Base-by-base conservation (phyloP, 1,140 invertebrate genomes). In the Zophobas morio region DNA sequence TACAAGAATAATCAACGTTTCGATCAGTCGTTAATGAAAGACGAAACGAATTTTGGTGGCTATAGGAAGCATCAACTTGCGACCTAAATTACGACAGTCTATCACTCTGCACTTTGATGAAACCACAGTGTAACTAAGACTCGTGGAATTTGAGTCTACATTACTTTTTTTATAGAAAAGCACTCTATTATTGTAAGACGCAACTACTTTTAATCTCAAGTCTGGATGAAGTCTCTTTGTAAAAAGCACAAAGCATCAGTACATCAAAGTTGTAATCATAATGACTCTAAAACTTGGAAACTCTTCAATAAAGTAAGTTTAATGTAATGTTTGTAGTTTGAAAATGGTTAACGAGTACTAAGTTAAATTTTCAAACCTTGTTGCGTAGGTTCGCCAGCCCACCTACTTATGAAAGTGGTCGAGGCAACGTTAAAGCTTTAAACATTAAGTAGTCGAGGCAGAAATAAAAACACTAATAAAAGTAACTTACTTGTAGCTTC, bases 401-500 rank as follows among this genome's bases (percentile, higher is more conserved):
- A 63, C 57, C 57, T n/a, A 63, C 42, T 8, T 46, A 46, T 51
- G 4, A 34, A 8, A 35, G 54, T 57, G 54, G 20, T 57, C 54
- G 54, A 57, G 54, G 3, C 34, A 35, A 57, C 34, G 54, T 33
- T 35, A 57, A 57, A 35, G 32, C 54, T 57, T 8, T 57, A 35
- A 57, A 33, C 3, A 34, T 35, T 57, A 57, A 20, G 8, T 57
- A 57, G 35, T 57, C 4, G 33, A 35, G 20, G 33, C 54, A 34
- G 32, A 57, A 57, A 57, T 57, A 57, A 57, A 57, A 57, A 4
- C 33, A 20, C 42, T 20, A 60, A 66, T 40, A 3, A 40, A 40
- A 66, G 6, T 66, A 66, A 66, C 60, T 66, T 66, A 66, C 60
- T 6, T 66, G 60, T 42, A 66, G 39, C 60, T 66, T n/a, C 60